A percentile compares a stretch with the other conserved stretches of the same genome.
phyloP scores from a whole-genome alignment of 2,888 invertebrate species.

The Salticus scenicus region DNA sequence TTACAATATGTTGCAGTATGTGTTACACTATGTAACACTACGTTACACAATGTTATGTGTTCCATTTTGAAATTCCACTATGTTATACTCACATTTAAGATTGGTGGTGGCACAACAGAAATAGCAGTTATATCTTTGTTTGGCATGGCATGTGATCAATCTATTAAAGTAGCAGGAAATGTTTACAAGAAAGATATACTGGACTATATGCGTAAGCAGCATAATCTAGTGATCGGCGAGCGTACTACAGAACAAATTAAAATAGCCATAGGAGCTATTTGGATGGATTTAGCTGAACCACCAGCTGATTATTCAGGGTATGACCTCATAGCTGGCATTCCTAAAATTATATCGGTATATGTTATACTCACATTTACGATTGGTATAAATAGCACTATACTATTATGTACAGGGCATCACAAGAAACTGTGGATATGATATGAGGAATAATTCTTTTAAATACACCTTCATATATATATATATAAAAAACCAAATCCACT shows the following conservation, averaged over 20 bases:
- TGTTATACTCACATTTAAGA: no score
- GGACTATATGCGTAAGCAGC: conserved; percentile 4
- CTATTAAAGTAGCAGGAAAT: conserved; percentile 76
- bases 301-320: conserved; percentile 10
- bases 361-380: no score
- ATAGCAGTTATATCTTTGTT: conserved; percentile 60
- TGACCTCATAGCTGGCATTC: conserved; percentile 2
- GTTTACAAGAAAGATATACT: neutral
- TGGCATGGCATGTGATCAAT: conserved; percentile 73
- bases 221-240: conserved; percentile 20
- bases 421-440: no score
- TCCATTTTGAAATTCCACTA: no score
- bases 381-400: no score
- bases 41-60: no score
- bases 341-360: neutral
- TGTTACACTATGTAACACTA: no score
- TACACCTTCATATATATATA: no score
- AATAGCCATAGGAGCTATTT: neutral
- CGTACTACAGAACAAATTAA: conserved; percentile 21
- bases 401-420: no score
- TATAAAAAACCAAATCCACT: no score
- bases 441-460: no score
- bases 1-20: no score
- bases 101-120: conserved; percentile 69
- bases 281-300: neutral